Percentiles rank a stretch among this genome's conserved stretches.
These are phyloP conservation scores for Pelecanus crispus DNA, from an alignment of 2,113 vertebrate species.

Conservation along the genomic window DNA sequence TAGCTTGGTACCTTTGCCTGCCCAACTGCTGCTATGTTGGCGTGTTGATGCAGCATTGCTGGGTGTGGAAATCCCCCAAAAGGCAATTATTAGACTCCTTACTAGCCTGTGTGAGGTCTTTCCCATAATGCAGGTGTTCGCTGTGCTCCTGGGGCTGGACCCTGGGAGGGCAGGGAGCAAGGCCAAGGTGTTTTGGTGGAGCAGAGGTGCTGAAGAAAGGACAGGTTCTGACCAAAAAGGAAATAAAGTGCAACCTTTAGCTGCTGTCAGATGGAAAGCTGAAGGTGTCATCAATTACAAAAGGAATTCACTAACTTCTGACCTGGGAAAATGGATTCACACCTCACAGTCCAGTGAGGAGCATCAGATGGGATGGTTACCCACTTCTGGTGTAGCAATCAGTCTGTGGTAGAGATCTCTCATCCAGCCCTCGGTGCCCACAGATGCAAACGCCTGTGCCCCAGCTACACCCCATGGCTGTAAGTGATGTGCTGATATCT, in stretches of 20 bases:
- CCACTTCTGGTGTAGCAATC: neutral
- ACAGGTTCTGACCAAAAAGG: neutral
- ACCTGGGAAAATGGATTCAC: neutral
- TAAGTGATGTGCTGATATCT: neutral
- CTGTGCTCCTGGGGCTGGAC: neutral
- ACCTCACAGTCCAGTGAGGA: neutral
- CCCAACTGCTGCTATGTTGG: neutral
- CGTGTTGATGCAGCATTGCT: neutral
- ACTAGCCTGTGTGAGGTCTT: neutral
- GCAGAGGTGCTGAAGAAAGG: accelerated
- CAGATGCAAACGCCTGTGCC: accelerated
- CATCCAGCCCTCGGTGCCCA: neutral
- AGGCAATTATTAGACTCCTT: neutral
- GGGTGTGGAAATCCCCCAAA: neutral
- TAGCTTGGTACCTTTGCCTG: neutral
- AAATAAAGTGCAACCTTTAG: neutral
- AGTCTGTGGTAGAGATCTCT: neutral
- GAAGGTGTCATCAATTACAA: neutral
- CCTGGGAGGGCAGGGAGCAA: neutral
- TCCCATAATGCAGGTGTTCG: neutral
- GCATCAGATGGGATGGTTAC: neutral
- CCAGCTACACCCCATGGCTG: neutral
- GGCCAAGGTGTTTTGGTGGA: neutral
- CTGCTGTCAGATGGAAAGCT: neutral
- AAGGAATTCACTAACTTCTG: neutral